Base-by-base conservation (phyloP, 2,888 invertebrate genomes). In the Operophtera brumata region DNA sequence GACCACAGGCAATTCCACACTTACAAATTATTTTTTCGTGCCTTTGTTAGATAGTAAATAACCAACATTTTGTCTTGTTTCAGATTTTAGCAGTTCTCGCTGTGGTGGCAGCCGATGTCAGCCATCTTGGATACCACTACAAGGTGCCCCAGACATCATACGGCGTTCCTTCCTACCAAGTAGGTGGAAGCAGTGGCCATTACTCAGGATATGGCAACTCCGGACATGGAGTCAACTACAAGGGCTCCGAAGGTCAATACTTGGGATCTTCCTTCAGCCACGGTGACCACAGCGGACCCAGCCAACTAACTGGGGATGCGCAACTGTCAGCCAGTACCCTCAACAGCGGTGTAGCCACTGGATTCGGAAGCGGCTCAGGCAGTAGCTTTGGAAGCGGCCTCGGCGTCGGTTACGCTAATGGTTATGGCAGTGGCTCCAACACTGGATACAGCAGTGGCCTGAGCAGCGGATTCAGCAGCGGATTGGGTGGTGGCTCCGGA, bases 71-170 rank as follows among this genome's bases (percentile, higher is more conserved):
- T 35, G 58, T 34, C 43, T 71, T 63, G 62, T 80, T 82, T 8
- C 80, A 89, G 89, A 71, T 83, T 65, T 59, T 86, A 34, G 62
- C 79, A 35, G 59, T 70, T 13, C 59, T 84, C 10, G 82, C 83
- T 47, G 70, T 77, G n/a, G 84, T 65, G 13, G 64, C 73, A 6
- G 89, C 85, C 5, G 87, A 87, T 55, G 73, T 84, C 10, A 70
- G 80, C 6, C 65, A 62, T 47, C 71, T 80, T 20, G 86, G 86
- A 34, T 86, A 90, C 67, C 73, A 84, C 6, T 90, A 90, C 72
- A 80, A 84, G 55, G 77, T 77, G 12, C 90, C 90, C 4, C 70
- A 83, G 1, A 84, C 86, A 1, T 82, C 86, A 2, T 91, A 86
- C 56, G 88, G 86, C 37, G 64, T 78, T 9, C 88, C 90, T 1